Base-by-base conservation (phyloP, 1,140 invertebrate genomes). In the Ostrea denselamellosa region DNA sequence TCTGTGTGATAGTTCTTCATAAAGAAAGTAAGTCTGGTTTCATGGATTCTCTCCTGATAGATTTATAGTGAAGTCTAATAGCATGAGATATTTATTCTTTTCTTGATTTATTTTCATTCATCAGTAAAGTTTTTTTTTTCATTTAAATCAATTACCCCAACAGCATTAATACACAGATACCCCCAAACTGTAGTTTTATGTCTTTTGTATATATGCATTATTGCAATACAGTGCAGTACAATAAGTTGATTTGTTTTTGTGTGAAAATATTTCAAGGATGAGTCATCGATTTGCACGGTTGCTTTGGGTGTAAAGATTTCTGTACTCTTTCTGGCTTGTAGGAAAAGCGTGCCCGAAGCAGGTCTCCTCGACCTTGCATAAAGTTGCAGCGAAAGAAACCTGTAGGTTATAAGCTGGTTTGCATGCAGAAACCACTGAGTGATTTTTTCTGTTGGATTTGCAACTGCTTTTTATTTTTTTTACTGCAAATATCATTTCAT, bases 241-340 rank as follows among this genome's bases (percentile, higher is more conserved):
- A 44, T 44, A 44, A 44, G 34, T 44, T 44, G 34, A 44, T 44
- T 44, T 5, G 34, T 44, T 44, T 44, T 44, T 44, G 34, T 44
- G 19, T 17, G 56, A 62, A 58, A 62, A 62, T 62, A 62, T 62
- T 17, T 19, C 56, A 25, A 77, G 68, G 34, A 44, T 44, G 34
- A 44, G 34, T 44, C 34, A 44, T 77, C 68, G 68, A 77, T 28
- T 44, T 34, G 68, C 28, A 77, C 68, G 25, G 34, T 77, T 77
- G 68, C 68, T 77, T 77, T 28, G 68, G 68, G 25, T 77, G 68
- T 77, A 77, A 77, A 77, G 68, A 77, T 25, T 22, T 77, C 9
- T 77, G 25, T 77, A 77, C 68, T 77, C 68, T 77, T 77, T 77
- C 68, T 83, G 82, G 82, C 82, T 83, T 83, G 82, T 83, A 83